Conservation (phyloP, 2,113 vertebrate genomes). For the Pteruthius melanotis region DNA sequence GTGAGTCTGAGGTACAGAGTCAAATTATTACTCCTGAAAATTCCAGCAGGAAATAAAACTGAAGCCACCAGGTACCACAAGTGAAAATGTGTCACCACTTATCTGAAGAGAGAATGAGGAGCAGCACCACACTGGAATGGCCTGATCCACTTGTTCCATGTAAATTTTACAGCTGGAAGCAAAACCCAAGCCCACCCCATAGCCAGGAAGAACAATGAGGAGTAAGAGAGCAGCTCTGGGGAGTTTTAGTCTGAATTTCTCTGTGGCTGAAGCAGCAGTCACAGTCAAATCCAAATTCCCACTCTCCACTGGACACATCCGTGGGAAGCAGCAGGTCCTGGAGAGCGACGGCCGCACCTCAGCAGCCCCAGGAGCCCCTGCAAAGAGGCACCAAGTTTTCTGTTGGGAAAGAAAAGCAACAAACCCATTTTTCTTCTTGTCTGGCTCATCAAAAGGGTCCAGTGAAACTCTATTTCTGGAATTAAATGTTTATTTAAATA, state of each 20-base stretch:
- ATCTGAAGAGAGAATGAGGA: neutral
- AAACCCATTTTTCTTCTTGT: neutral
- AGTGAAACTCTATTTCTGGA: neutral
- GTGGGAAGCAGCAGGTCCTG: neutral
- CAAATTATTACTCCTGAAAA: neutral
- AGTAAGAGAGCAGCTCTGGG: neutral
- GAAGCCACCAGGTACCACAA: neutral
- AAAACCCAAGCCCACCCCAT: neutral
- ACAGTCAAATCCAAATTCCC: neutral
- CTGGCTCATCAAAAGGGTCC: neutral
- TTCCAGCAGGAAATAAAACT: neutral
- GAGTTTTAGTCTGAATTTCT: neutral
- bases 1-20: neutral
- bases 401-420: neutral
- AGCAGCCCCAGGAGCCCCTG: neutral
- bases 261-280: neutral
- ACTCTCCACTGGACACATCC: fast-evolving
- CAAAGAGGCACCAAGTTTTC: neutral
- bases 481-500: conserved; percentile 68
- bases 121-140: neutral
- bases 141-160: neutral
- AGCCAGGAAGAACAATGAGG: neutral
- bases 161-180: neutral
- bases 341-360: fast-evolving
- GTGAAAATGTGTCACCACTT: neutral